Evolutionary conservation across 2,797 vertebrate species (phyloP), one percentile per base, ranked within the genome.

Genomic region (Molossus alvarezi): DNA sequence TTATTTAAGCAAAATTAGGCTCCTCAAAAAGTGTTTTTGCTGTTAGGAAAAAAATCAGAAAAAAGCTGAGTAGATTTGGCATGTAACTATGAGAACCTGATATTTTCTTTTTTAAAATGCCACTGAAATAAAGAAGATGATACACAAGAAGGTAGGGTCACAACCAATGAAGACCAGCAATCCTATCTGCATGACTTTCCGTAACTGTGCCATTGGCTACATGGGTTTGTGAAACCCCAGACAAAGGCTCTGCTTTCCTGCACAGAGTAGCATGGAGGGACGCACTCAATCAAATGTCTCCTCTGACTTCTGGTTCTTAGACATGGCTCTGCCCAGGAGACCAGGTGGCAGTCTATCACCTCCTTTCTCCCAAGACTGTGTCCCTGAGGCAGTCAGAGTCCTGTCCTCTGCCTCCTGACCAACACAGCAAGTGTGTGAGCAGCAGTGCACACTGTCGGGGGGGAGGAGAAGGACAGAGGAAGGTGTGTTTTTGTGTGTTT

Each of bases 361-460:
- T 17, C 14, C 23, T 15, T 27, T 37, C 55, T 72, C n/a, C 45
- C 4, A 51, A 10, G 18, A 65, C 27, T 27, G 4, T 9, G 37
- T 7, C 62, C 53, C 4, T 45, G 8, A 14, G 51, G 53, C 21
- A 7, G 33, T 20, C 14, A 3, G 81, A 6, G 53, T 18, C 60
- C 33, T 65, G 48, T 51, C 29, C 27, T 25, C 20, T 53, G 48
- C 6, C 69, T 9, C 9, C 4, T 3, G 57, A 9, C 11, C 18
- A 6, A 18, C 25, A 41, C 9, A 62, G n/a, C 27, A 18, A 10
- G 48, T 8, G 14, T 4, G 37, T 0, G 5, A 1, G 8, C 37
- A 33, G 90, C 58, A 13, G 13, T 0, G 60, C 1, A 1, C 0
- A 9, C 37, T 0, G 2, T 0, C 6, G 25, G 37, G 57, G 12